Evolutionary conservation across 2,888 invertebrate genomes (phyloP).

Genomic region (Drosophila paranaensis): DNA sequence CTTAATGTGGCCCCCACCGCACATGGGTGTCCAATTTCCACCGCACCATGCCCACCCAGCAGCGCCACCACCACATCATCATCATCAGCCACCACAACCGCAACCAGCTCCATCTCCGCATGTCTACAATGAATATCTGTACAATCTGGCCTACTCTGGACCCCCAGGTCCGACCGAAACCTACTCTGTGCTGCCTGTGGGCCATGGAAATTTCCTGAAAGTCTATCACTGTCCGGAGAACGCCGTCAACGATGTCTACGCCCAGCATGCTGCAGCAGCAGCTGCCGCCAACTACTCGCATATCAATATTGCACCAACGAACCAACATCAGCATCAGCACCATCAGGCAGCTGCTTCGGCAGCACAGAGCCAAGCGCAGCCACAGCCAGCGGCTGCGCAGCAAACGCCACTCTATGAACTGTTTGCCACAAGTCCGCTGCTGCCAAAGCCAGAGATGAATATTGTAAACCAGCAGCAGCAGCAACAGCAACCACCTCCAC

Average conservation of each 20-base stretch:
- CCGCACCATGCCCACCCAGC: conserved; percentile 51
- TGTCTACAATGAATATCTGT: conserved; percentile 77
- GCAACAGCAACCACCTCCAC: conserved; percentile 27
- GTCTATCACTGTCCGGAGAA: conserved; percentile 83
- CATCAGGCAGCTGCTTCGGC: conserved; percentile 33
- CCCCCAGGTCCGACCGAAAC: conserved; percentile 77
- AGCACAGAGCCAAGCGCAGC: conserved; percentile 23
- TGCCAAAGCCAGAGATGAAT: conserved; percentile 73
- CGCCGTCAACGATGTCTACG: conserved; percentile 58
- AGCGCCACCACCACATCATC: conserved; percentile 13
- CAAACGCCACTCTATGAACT: conserved; percentile 82
- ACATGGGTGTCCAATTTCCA: conserved; percentile 60
- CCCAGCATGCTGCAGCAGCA: conserved; percentile 44
- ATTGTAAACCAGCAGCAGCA: conserved; percentile 33
- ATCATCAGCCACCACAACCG: conserved; percentile 50
- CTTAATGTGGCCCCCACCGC: conserved; percentile 59
- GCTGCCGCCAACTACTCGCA: conserved; percentile 48
- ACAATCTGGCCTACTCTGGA: conserved; percentile 71
- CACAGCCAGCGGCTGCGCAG: conserved; percentile 53
- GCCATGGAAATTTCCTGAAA: conserved; percentile 84
- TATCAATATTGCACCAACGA: conserved; percentile 66
- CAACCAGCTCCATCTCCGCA: conserved; percentile 59
- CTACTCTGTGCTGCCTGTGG: conserved; percentile 83
- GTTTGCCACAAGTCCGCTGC: conserved; percentile 81
- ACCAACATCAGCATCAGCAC: conserved; percentile 58